phyloP scores from a whole-genome alignment of 2,113 vertebrate genomes.

The Formicarius rufipectus region DNA sequence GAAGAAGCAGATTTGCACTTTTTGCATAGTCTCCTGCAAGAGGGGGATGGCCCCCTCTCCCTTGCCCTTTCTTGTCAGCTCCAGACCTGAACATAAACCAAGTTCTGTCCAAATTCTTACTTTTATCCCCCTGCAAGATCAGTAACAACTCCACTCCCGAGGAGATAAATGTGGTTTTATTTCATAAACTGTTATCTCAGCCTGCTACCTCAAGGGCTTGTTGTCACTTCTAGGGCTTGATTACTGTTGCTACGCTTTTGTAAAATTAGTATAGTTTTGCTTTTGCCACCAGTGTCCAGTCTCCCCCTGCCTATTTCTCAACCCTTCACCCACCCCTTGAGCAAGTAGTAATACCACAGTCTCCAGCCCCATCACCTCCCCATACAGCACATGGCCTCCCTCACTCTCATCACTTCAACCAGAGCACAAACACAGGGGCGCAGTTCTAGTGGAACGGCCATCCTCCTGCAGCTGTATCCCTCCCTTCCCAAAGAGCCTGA shows the following conservation, averaged over 20 bases:
- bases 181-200: conserved; percentile 13
- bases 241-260: neutral
- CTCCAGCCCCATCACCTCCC: neutral
- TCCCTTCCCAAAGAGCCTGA: neutral
- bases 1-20: neutral
- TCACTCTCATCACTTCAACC: neutral
- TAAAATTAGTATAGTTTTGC: neutral
- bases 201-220: neutral
- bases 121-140: neutral
- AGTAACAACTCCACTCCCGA: neutral
- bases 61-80: neutral
- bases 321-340: neutral
- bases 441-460: neutral
- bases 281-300: neutral
- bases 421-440: neutral
- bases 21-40: neutral
- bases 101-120: neutral
- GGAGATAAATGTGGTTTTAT: neutral
- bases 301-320: neutral
- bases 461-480: neutral
- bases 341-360: neutral
- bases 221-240: neutral
- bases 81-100: neutral
- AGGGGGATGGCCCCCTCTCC: neutral
- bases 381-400: accelerated